Percentiles rank a stretch among this genome's conserved stretches.
Conservation (phyloP, 2,797 vertebrate genomes). For the Valencia hispanica region DNA sequence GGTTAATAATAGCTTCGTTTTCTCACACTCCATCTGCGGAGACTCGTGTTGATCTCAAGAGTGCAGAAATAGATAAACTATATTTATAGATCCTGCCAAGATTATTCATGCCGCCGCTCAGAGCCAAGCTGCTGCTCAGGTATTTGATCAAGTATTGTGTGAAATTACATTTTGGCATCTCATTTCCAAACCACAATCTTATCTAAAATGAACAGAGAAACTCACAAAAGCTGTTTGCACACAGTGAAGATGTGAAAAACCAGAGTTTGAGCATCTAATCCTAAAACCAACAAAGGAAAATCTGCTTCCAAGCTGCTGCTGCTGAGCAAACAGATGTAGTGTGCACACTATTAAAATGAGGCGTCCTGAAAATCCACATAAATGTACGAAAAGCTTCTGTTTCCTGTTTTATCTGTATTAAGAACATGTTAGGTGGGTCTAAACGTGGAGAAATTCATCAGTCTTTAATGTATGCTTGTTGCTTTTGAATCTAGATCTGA, state of each 20-base stretch:
- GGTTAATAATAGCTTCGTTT: no score
- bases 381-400: background rate
- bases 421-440: background rate
- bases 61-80: constrained; percentile 70
- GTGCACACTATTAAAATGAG: background rate
- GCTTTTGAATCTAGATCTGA: background rate
- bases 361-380: background rate
- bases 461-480: no score
- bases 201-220: background rate
- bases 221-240: background rate
- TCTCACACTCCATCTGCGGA: background rate
- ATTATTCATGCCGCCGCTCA: constrained; percentile 64
- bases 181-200: background rate
- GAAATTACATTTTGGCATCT: no score
- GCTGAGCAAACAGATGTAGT: background rate
- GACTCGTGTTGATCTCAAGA: constrained; percentile 33
- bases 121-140: constrained; percentile 18
- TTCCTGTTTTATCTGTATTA: background rate
- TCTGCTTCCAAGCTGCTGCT: background rate
- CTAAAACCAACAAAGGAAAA: background rate
- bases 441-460: no score
- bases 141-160: no score
- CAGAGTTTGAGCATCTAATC: background rate
- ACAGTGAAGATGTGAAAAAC: background rate
- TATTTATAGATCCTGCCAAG: constrained; percentile 72